Percentiles rank a stretch among this genome's conserved stretches.
These are phyloP conservation scores for Hermodice carunculata DNA, from an alignment of 2,888 invertebrate species.

Conservation along the genomic window DNA sequence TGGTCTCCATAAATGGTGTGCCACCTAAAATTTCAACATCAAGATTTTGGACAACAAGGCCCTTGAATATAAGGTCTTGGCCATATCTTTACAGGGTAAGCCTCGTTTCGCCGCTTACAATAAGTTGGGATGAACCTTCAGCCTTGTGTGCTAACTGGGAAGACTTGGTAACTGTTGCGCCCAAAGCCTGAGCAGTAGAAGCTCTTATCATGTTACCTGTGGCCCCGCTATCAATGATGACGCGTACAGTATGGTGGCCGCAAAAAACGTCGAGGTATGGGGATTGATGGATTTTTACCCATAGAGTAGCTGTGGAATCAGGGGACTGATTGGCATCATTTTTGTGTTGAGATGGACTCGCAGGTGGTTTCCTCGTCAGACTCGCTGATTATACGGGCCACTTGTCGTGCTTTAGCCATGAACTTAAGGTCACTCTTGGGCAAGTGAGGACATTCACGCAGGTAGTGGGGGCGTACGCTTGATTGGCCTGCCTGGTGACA, in stretches of 20 bases:
- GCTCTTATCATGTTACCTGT: too few species aligned
- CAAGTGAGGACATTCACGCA: too few species aligned
- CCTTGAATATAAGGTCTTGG: conserved; percentile 15
- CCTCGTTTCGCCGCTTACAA: background rate
- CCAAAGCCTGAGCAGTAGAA: background rate
- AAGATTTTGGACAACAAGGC: conserved; percentile 19
- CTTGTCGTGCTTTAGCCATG: too few species aligned
- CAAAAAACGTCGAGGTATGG: conserved; percentile 35
- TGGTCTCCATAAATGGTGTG: conserved; percentile 27
- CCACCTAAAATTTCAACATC: conserved; percentile 25
- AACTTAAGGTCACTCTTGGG: too few species aligned
- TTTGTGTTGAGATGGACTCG: too few species aligned
- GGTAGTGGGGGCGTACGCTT: too few species aligned
- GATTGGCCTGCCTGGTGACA: too few species aligned
- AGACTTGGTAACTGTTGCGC: background rate
- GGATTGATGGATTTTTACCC: conserved; percentile 36
- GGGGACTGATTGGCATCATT: background rate
- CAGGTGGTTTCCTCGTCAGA: too few species aligned
- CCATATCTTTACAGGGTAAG: background rate
- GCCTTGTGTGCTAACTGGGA: background rate
- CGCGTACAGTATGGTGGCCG: conserved; percentile 27
- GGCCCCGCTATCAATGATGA: conserved; percentile 39
- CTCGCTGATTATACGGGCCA: too few species aligned
- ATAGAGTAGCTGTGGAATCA: conserved; percentile 4
- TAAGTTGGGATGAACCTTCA: background rate